phyloP scores from a whole-genome alignment of 2,113 vertebrate genomes.

The Asarcornis scutulata region DNA sequence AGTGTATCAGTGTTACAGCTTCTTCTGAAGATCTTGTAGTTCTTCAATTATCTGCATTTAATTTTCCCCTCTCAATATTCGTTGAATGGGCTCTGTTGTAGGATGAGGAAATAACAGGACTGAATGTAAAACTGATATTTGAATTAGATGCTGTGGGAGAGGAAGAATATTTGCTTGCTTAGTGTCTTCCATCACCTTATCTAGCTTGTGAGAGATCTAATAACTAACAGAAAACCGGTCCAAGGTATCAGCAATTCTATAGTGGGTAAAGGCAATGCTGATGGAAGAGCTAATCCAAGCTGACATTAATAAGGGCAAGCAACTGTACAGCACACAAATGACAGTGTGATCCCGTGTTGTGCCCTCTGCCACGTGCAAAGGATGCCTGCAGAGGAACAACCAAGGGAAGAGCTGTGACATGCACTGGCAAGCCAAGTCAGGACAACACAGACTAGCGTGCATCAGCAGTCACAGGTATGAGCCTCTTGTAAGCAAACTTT shows the following conservation, averaged over 20 bases:
- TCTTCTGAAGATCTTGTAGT: background rate
- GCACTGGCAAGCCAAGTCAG: background rate
- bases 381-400: background rate
- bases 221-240: background rate
- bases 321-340: background rate
- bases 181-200: background rate
- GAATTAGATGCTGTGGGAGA: background rate
- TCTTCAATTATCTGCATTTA: background rate
- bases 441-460: background rate
- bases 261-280: background rate
- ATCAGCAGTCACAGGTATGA: rapidly evolving
- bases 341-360: rapidly evolving
- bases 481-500: background rate
- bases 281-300: background rate
- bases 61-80: background rate
- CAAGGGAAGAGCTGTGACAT: rapidly evolving
- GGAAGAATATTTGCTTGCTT: background rate
- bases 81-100: background rate
- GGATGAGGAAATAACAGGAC: background rate
- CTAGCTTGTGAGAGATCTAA: background rate
- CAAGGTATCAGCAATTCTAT: background rate
- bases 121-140: background rate
- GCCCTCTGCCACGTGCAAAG: background rate
- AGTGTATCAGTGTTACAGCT: background rate
- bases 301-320: background rate